phyloP scores from a whole-genome alignment of 2,888 invertebrate genomes.

The Yponomeuta malinellus region DNA sequence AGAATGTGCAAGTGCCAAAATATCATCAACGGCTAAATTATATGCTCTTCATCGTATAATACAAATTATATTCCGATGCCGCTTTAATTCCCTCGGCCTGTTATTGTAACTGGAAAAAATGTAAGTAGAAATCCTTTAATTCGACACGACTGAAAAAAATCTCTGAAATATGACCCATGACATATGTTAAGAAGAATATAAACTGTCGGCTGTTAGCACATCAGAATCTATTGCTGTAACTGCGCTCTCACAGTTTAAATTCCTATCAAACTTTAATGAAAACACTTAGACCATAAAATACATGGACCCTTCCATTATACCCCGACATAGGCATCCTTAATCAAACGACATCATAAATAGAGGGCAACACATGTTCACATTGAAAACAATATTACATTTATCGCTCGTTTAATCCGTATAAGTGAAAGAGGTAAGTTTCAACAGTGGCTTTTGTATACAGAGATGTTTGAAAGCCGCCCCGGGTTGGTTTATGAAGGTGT shows the following conservation, averaged over 20 bases:
- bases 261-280: background rate
- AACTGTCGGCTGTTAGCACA: background rate
- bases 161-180: too few species aligned
- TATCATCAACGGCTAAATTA: background rate
- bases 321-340: background rate
- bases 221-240: background rate
- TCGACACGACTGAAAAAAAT: too few species aligned
- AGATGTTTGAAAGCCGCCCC: constrained; percentile 19
- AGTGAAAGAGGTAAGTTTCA: background rate
- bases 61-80: too few species aligned
- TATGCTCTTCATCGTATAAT: too few species aligned
- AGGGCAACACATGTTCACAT: constrained; percentile 16
- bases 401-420: background rate
- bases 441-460: background rate
- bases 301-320: background rate
- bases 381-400: constrained; percentile 16
- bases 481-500: background rate
- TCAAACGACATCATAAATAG: constrained; percentile 7
- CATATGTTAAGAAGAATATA: too few species aligned
- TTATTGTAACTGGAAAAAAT: too few species aligned
- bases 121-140: too few species aligned
- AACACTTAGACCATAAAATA: background rate
- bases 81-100: too few species aligned
- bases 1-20: background rate
- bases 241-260: background rate